Evolutionary conservation across 2,113 vertebrate species (phyloP).

Genomic region (Lepus americanus): DNA sequence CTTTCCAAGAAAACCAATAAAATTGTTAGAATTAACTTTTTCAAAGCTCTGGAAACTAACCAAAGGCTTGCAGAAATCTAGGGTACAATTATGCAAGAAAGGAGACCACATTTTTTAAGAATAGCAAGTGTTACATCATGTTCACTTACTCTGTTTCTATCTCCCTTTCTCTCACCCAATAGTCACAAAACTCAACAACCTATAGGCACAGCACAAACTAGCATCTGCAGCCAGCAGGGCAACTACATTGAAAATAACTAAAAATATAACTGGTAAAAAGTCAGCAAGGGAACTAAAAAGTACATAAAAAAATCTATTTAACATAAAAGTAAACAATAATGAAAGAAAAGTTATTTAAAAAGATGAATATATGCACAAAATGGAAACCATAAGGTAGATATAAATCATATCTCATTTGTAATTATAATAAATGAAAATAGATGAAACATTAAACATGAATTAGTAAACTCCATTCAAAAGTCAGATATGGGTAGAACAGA

Average conservation of each 20-base stretch:
- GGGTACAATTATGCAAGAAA: not conserved
- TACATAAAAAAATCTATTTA: not conserved
- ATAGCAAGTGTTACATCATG: not conserved
- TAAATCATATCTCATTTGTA: constrained; percentile 2
- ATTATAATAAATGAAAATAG: not conserved
- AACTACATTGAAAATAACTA: constrained; percentile 21
- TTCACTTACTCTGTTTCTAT: not conserved
- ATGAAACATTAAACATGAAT: constrained; percentile 36
- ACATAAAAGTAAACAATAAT: not conserved
- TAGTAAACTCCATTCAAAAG: constrained; percentile 12
- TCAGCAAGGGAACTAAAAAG: not conserved
- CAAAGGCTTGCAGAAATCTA: not conserved
- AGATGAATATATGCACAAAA: not conserved
- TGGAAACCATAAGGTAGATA: not conserved
- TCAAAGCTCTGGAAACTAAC: constrained; percentile 27
- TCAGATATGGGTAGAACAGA: not conserved
- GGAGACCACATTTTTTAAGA: not conserved
- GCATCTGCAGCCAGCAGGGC: not conserved
- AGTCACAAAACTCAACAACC: not conserved
- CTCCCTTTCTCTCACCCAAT: not conserved
- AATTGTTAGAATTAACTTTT: constrained; percentile 2
- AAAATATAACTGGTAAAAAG: constrained; percentile 22
- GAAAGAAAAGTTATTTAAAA: not conserved
- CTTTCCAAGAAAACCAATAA: not conserved
- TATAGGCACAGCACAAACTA: not conserved